Percentiles rank a stretch among this genome's conserved stretches.
These are phyloP conservation scores for Psophia crepitans DNA, from an alignment of 2,113 vertebrate genomes.

Conservation along the genomic window DNA sequence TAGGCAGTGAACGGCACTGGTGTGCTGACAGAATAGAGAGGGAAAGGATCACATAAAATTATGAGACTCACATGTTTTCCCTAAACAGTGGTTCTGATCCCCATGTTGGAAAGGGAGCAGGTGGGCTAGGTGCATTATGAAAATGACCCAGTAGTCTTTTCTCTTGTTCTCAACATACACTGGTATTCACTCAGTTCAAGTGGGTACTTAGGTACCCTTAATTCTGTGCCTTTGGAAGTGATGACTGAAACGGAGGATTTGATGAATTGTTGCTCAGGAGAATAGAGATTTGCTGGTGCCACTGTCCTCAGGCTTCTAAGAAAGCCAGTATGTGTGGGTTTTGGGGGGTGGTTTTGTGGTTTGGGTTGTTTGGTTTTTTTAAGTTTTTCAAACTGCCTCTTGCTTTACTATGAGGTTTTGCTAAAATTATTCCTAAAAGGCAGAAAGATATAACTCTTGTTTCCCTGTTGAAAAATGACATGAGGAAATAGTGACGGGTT, in stretches of 20 bases:
- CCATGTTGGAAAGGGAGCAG: not conserved
- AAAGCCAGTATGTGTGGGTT: not conserved
- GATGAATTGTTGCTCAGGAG: not conserved
- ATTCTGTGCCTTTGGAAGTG: not conserved
- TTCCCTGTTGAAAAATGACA: not conserved
- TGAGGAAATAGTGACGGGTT: not conserved
- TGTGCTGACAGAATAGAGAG: not conserved
- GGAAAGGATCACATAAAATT: not conserved
- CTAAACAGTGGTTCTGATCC: not conserved
- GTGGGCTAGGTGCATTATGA: not conserved
- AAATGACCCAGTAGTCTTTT: not conserved
- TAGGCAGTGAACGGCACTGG: not conserved
- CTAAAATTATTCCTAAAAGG: not conserved
- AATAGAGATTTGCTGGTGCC: not conserved
- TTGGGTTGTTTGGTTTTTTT: not conserved
- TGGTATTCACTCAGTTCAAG: not conserved
- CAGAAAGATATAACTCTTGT: not conserved
- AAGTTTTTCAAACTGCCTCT: not conserved
- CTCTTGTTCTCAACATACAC: not conserved
- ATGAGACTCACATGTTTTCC: not conserved
- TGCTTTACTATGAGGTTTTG: not conserved
- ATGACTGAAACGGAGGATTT: not conserved
- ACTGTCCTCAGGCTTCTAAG: not conserved
- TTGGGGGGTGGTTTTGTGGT: no score
- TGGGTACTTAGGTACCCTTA: not conserved